Percentiles rank a stretch among this genome's conserved stretches.
These are phyloP conservation scores for Sepiola atlantica DNA, from an alignment of 2,888 invertebrate genomes.

Conservation along the genomic window DNA sequence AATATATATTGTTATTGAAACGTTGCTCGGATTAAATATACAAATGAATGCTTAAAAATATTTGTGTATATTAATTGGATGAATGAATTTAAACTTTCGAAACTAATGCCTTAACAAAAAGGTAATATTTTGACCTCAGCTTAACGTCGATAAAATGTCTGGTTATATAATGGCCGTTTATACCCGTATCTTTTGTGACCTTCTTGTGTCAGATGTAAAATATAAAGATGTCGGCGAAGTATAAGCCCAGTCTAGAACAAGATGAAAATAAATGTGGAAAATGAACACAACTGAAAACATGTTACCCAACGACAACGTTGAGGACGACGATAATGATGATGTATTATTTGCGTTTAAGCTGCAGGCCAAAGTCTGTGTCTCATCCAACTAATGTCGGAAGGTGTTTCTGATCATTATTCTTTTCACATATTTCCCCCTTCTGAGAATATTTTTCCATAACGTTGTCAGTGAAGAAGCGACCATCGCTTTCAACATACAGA, in stretches of 20 bases:
- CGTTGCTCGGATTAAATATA: too few species aligned
- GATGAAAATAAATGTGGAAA: background rate
- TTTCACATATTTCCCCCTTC: background rate
- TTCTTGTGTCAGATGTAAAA: background rate
- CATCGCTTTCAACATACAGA: background rate
- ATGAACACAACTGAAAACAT: background rate
- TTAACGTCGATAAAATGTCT: background rate
- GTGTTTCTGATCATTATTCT: background rate
- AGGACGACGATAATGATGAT: background rate
- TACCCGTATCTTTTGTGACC: background rate
- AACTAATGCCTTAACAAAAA: background rate
- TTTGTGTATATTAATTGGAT: background rate
- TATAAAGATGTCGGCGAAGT: background rate
- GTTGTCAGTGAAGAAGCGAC: background rate
- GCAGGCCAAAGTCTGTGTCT: conserved; percentile 1
- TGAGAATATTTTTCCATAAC: background rate
- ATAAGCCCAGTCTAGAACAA: background rate
- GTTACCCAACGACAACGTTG: background rate
- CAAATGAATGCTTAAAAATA: too few species aligned
- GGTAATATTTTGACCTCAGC: background rate
- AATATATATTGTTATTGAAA: too few species aligned
- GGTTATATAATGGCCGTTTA: background rate
- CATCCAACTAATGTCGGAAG: background rate
- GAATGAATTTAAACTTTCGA: background rate
- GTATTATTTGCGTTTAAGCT: background rate